These are phyloP conservation scores for Neoaliturus tenellus DNA, from an alignment of 2,888 invertebrate genomes.

Conservation along the genomic window DNA sequence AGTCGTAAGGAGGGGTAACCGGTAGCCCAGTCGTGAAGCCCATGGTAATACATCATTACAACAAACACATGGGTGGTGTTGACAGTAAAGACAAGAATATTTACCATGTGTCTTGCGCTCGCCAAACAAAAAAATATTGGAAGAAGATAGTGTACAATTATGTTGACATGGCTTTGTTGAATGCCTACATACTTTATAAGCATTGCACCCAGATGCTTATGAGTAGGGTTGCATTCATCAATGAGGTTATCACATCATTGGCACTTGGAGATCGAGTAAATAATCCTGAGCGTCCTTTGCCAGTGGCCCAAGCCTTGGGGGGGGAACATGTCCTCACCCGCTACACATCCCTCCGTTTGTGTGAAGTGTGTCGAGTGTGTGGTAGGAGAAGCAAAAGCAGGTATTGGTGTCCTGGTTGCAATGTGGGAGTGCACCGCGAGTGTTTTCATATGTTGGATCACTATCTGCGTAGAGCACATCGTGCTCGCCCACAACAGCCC, in stretches of 20 bases:
- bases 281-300: not conserved
- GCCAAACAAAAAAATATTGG: not conserved
- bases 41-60: constrained; percentile 14
- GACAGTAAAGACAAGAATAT: constrained; percentile 2
- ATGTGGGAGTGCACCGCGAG: not conserved
- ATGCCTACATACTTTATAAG: not conserved
- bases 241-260: not conserved
- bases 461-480: not conserved
- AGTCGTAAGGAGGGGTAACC: not conserved
- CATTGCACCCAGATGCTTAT: not conserved
- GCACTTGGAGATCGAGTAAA: not conserved
- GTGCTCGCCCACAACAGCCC: not conserved
- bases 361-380: not conserved
- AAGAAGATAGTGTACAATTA: not conserved
- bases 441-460: not conserved
- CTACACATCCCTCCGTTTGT: not conserved
- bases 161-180: not conserved
- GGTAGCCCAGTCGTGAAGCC: not conserved
- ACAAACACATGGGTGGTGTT: constrained; percentile 33
- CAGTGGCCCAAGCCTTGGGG: not conserved
- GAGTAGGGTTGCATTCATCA: not conserved
- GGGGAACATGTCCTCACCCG: not conserved
- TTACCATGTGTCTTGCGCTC: constrained; percentile 24
- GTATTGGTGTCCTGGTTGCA: not conserved
- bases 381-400: not conserved